Base-by-base conservation (phyloP, 1,140 invertebrate species). In the Drosophila eugracilis region DNA sequence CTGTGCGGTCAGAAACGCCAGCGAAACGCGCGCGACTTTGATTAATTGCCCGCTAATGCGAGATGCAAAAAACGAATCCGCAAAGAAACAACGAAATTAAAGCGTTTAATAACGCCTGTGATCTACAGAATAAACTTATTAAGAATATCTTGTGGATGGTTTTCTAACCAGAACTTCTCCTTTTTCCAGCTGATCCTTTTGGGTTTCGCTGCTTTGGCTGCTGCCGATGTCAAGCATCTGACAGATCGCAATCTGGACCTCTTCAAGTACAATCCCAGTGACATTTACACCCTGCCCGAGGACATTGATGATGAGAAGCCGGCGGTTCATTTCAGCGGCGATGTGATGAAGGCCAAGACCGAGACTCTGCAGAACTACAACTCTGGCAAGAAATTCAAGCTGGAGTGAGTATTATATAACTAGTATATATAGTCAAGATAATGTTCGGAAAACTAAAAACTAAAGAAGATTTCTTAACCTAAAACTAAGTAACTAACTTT, bases 231-330 rank as follows among this genome's bases (percentile, higher is more conserved):
- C 14, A 90, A 91, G 49, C 89, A 89, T 42, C 47, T 89, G 59
- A 84, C 78, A 52, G 85, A 91, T 53, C 85, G 85, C 44, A 90
- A 91, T 55, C 32, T 88, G 52, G 85, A 91, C 39, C 60, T 91
- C n/a, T 91, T 91, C 66, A 90, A 91, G 71, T 91, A 91, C 36
- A 69, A 90, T 66, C 90, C 90, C 39, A 79, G 75, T 59, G 90
- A 91, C 48, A 55, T 90, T 28, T 91, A 90, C 30, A 90, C 90
- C 36, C 63, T 91, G 69, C 90, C 90, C 57, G 81, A 91, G 74
- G 90, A 91, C 50, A 89, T 91, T 67, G 90, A 91, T 42, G 90
- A 91, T n/a, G 88, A 91, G 21, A 90, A 91, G 62, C 90, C 90
- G 12, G 89, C 90, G 21, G 76, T 89, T n/a, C 72, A 76, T 6